Base-by-base conservation (phyloP, 2,888 invertebrate species). In the Gari tellinella region DNA sequence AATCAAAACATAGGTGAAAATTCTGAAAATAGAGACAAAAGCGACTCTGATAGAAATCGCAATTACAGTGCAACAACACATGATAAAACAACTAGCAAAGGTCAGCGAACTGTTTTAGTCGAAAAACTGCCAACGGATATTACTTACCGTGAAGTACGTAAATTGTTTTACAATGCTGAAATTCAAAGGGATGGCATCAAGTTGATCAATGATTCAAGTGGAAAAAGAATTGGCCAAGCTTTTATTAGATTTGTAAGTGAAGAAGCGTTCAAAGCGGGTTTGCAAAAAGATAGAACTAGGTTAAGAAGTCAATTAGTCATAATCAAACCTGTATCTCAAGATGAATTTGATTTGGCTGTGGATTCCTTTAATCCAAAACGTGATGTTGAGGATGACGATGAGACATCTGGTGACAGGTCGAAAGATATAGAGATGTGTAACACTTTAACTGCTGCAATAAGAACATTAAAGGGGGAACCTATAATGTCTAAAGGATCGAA, bases 141-240 rank as follows among this genome's bases (percentile, higher is more conserved):
- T 1, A 95, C 94, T 49, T 96, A 96, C 90, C 94, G 95, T 43
- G 97, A 97, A 88, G 93, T 98, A 0, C 94, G 97, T 14, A 94
- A 95, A 61, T 96, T 97, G 87, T 97, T 98, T 91, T 94, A 94
- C 5, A 96, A 96, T 48, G 92, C 95, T 48, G 94, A 93, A 77
- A 96, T 97, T 69, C 95, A 95, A 49, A 95, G 95, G 84, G 95
- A 95, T 85, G 97, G 97, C 15, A 94, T 98, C 56, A 97, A 97
- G 91, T 94, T 97, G 91, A 95, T 97, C 14, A 96, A 95, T 87
- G 96, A 97, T 89, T 94, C 94, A 43, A 94, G 94, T 81, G 97
- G 97, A 0, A 94, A 95, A 25, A 94, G 96, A 37, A 95, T 95
- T 0, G 97, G 97, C 0, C 83, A 87, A 37, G 96, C 96, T 2